Conservation (phyloP, 35 echinoderm and acorn worm species). For the Apostichopus californicus region DNA sequence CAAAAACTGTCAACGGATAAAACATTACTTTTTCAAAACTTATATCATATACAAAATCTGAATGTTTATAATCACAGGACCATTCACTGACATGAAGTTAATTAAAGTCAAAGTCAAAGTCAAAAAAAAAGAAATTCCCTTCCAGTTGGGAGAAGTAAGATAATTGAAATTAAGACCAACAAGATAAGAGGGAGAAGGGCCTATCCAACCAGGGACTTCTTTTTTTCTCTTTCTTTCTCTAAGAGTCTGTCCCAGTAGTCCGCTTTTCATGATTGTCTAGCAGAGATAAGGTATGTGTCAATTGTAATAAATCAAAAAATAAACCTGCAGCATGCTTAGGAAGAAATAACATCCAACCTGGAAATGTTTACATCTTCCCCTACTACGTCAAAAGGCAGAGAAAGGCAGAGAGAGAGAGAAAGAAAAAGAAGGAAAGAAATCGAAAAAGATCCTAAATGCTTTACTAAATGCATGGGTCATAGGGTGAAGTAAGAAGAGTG, state of each 20-base stretch:
- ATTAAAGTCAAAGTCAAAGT: not conserved
- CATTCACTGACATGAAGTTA: not conserved
- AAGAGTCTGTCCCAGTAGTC: not conserved
- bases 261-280: not conserved
- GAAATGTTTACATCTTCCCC: conserved; percentile 20
- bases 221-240: not conserved
- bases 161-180: not conserved
- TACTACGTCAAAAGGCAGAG: no score
- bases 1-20: no score
- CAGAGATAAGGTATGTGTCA: conserved; percentile 42
- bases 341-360: not conserved
- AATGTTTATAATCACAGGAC: no score
- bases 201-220: not conserved
- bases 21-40: no score
- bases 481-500: not conserved
- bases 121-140: no score
- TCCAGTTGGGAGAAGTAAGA: no score
- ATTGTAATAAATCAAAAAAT: conserved; percentile 12
- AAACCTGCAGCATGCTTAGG: not conserved
- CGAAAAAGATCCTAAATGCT: not conserved
- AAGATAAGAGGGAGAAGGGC: not conserved
- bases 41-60: no score
- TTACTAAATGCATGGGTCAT: not conserved
- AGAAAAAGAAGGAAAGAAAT: not conserved
- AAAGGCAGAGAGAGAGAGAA: no score